Evolutionary conservation across 2,888 invertebrate species (phyloP).

Genomic region (Leptopterna dolabrata): DNA sequence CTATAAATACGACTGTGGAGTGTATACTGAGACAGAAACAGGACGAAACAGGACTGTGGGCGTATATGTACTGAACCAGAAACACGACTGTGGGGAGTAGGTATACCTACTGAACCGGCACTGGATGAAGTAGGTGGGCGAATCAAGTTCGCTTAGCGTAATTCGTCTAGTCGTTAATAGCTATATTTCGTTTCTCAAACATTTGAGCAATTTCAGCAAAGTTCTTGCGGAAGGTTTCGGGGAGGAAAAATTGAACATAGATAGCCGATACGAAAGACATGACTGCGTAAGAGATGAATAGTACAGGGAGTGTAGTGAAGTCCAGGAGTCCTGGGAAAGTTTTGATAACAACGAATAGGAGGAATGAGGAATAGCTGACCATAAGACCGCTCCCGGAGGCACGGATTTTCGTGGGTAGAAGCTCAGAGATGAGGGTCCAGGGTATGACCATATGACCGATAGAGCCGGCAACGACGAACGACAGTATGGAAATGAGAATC

Average conservation of each 20-base stretch:
- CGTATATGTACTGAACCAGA: too few species aligned
- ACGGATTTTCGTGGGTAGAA: conserved; percentile 70
- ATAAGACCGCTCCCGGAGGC: conserved; percentile 70
- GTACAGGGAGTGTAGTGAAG: conserved; percentile 66
- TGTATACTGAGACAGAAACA: too few species aligned
- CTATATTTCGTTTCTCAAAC: conserved; percentile 6
- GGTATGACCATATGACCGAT: conserved; percentile 72
- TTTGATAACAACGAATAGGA: conserved; percentile 71
- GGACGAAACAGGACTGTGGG: too few species aligned
- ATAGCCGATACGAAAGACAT: conserved; percentile 68
- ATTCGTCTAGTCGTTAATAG: background rate
- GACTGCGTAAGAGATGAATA: conserved; percentile 69
- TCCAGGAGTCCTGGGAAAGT: conserved; percentile 69
- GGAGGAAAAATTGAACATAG: conserved; percentile 70
- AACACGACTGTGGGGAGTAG: too few species aligned
- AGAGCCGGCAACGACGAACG: conserved; percentile 70
- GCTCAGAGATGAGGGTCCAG: conserved; percentile 72
- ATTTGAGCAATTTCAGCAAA: conserved; percentile 70
- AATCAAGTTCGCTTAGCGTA: too few species aligned
- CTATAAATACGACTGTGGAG: too few species aligned
- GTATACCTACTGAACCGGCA: too few species aligned
- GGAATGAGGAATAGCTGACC: conserved; percentile 70
- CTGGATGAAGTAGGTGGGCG: too few species aligned
- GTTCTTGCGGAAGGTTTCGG: conserved; percentile 72
- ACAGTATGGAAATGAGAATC: conserved; percentile 68